Evolutionary conservation across 2,888 invertebrate genomes (phyloP), one percentile per base, ranked within the genome.

Genomic region (Lasioglossum figueresi): DNA sequence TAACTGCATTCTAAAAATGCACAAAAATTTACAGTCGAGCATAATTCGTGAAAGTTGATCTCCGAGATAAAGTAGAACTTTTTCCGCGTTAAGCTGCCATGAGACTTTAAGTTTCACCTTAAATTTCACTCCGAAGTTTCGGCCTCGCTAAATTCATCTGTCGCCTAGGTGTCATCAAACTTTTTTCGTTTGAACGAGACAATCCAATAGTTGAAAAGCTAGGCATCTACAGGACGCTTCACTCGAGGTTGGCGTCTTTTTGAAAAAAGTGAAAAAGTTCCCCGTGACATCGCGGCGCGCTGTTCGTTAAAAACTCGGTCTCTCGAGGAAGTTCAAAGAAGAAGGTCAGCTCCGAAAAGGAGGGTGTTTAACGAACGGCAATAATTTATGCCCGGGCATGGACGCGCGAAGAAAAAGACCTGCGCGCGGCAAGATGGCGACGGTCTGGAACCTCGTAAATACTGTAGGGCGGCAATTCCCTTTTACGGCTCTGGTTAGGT

Each of bases 361-460:
- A 31, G 40, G 19, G 82, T 72, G 56, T 88, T 84, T 84, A 89
- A 86, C 84, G 90, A 85, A 82, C 56, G 66, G 72, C 90, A 88
- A 88, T 88, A 89, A 90, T 89, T 89, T 89, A 89, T 88, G 83
- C 70, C 76, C 59, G 79, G 70, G 68, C 77, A 79, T 48, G 83
- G 76, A 31, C 31, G 70, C 66, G 75, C 43, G 76, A 70, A 82
- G 79, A 81, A 82, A 82, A 79, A 85, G 43, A 37, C 19, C 45
- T n/a, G 52, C 23, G 10, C 59, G 71, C 48, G 68, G 2, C 16
- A 70, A 70, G 75, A 76, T 70, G 68, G 34, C 37, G 71, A n/a
- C 66, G 31, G n/a, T 0, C 37, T 76, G 70, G 68, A 70, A 59
- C 70, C 73, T 75, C 86, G 63, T 86, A 86, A 85, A 86, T 86